Percentiles rank a stretch among this genome's conserved stretches.
These are phyloP conservation scores for Nothoprocta perdicaria DNA, from an alignment of 2,113 vertebrate genomes.

Conservation along the genomic window DNA sequence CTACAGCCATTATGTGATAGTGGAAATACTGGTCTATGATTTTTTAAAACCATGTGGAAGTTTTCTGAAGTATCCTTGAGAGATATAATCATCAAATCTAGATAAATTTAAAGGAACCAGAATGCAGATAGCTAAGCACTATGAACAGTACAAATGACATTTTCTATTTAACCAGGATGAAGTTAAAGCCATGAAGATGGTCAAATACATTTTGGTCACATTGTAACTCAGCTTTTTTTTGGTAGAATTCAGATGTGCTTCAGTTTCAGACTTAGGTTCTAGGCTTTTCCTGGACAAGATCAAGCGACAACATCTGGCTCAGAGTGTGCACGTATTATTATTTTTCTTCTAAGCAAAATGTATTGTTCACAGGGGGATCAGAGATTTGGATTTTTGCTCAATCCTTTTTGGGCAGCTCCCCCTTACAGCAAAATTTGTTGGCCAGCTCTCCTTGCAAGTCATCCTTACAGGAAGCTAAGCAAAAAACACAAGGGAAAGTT, in stretches of 20 bases:
- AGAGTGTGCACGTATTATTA: background rate
- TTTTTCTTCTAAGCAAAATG: constrained; percentile 49
- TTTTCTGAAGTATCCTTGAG: background rate
- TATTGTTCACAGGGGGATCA: constrained; percentile 53
- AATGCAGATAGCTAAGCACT: background rate
- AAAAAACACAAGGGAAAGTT: constrained; percentile 24
- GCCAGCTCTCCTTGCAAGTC: constrained; percentile 20
- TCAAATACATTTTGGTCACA: constrained; percentile 4
- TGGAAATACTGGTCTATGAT: background rate
- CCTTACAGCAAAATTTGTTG: constrained; percentile 26
- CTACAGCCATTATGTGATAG: background rate
- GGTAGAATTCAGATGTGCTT: constrained; percentile 18
- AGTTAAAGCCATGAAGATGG: background rate
- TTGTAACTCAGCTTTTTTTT: constrained; percentile 2
- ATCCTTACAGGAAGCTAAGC: constrained; percentile 42
- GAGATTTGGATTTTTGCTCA: constrained; percentile 58
- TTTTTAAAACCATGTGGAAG: background rate
- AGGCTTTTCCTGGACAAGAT: constrained; percentile 47
- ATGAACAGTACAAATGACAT: background rate
- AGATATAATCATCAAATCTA: background rate
- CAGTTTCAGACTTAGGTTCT: constrained; percentile 28
- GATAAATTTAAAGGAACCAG: constrained; percentile 3
- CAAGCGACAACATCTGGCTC: constrained; percentile 59
- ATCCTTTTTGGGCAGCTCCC: constrained; percentile 43
- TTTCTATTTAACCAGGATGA: background rate